Percentiles rank a stretch among this genome's conserved stretches.
These are phyloP conservation scores for Linnaemya vulpina DNA, from an alignment of 2,888 invertebrate species.

Conservation along the genomic window DNA sequence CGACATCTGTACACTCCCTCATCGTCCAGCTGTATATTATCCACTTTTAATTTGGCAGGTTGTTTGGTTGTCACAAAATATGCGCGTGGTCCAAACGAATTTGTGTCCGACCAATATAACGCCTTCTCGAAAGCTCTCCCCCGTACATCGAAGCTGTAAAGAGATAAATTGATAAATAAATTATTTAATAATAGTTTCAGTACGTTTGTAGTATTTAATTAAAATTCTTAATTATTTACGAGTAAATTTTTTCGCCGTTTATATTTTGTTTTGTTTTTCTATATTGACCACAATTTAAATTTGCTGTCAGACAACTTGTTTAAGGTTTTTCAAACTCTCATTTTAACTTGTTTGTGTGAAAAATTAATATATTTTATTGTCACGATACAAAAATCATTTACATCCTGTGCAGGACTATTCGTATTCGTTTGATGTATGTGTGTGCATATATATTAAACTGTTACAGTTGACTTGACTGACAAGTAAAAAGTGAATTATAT, in stretches of 20 bases:
- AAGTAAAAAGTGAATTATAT: conserved; percentile 71
- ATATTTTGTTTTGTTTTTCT: conserved; percentile 14
- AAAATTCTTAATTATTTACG: conserved; percentile 67
- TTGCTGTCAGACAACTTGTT: conserved; percentile 68
- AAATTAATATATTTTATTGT: conserved; percentile 16
- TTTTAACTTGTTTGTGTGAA: conserved; percentile 22
- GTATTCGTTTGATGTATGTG: too few relatives aligned
- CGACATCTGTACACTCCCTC: conserved; percentile 94
- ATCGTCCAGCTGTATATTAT: conserved; percentile 92
- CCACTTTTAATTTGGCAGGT: conserved; percentile 91
- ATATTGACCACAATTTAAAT: conserved; percentile 67
- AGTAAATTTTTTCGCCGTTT: background rate
- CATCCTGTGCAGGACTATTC: conserved; percentile 37
- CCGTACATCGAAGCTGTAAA: conserved; percentile 91
- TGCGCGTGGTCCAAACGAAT: conserved; percentile 92
- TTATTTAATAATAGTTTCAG: conserved; percentile 44
- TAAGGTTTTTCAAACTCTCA: conserved; percentile 39
- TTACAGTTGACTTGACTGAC: conserved; percentile 70
- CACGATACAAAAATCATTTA: conserved; percentile 61
- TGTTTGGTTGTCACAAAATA: conserved; percentile 92
- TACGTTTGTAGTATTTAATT: conserved; percentile 52
- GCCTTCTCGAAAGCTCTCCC: conserved; percentile 92
- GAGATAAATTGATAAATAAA: conserved; percentile 64
- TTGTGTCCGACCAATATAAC: conserved; percentile 91
- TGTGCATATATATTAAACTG: conserved; percentile 59